Evolutionary conservation across 2,888 invertebrate species (phyloP).

Genomic region (Eristalinus sepulchralis): DNA sequence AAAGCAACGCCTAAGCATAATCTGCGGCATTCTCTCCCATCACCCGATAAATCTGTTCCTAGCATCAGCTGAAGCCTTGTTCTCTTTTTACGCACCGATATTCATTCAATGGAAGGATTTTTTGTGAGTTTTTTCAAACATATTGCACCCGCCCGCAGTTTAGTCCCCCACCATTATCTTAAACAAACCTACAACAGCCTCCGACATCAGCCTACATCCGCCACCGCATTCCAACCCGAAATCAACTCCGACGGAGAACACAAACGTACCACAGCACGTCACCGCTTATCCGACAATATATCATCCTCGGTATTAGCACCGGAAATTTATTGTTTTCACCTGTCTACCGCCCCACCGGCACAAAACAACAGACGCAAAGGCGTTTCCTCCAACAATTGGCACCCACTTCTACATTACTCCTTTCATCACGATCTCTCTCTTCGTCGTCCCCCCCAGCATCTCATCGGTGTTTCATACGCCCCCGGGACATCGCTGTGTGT

Average conservation of each 20-base stretch:
- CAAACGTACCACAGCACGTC: slow-evolving; percentile 21
- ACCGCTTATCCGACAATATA: slow-evolving; percentile 36
- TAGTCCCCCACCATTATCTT: not conserved
- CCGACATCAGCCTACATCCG: not conserved
- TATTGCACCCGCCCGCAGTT: not conserved
- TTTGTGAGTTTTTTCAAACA: not conserved
- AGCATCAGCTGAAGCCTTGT: not conserved
- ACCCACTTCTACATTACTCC: slow-evolving; percentile 1
- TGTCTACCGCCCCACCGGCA: not conserved
- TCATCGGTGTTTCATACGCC: not conserved
- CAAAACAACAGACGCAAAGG: slow-evolving; percentile 8
- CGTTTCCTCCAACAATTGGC: slow-evolving; percentile 25
- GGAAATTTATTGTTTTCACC: slow-evolving; percentile 51
- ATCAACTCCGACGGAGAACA: not conserved
- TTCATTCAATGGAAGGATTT: not conserved
- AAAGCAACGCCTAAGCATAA: not conserved
- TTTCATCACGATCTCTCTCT: not conserved
- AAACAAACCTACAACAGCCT: not conserved
- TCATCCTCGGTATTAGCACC: slow-evolving; percentile 45
- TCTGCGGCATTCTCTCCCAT: not conserved
- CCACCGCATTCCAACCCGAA: not conserved
- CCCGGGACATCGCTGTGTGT: slow-evolving; percentile 20
- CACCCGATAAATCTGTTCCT: not conserved
- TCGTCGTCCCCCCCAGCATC: no score
- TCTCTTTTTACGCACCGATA: not conserved